These are phyloP conservation scores for Melanotaenia nigrans DNA, from an alignment of 2,797 vertebrate genomes.

Conservation along the genomic window DNA sequence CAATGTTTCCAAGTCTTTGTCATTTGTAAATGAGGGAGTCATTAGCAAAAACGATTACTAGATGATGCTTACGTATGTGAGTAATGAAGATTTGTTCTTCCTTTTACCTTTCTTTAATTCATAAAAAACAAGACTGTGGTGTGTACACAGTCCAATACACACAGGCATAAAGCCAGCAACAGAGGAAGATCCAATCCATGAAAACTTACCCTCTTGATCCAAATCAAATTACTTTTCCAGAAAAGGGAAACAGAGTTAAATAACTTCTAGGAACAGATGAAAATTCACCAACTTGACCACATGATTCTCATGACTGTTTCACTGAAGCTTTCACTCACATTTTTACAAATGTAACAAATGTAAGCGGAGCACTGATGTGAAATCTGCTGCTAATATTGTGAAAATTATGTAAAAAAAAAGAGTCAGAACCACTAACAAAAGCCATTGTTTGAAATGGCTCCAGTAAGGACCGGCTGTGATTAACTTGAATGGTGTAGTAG, in stretches of 20 bases:
- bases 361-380: constrained; percentile 1
- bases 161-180: constrained; percentile 17
- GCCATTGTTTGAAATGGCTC: constrained; percentile 47
- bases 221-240: constrained; percentile 40
- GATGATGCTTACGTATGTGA: constrained; percentile 20
- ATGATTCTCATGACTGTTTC: constrained; percentile 26
- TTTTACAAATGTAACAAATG: constrained; percentile 8
- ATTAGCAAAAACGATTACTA: constrained; percentile 26
- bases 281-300: constrained; percentile 27
- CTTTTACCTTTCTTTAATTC: constrained; percentile 10
- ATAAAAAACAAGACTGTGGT: constrained; percentile 20
- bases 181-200: constrained; percentile 41
- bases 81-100: constrained; percentile 9
- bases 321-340: constrained; percentile 23
- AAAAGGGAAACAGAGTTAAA: constrained; percentile 60
- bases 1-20: constrained; percentile 26
- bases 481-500: constrained; percentile 52
- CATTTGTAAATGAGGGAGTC: constrained; percentile 4
- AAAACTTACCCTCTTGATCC: constrained; percentile 66
- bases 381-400: constrained; percentile 44
- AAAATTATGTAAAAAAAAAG: constrained; percentile 46
- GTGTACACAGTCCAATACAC: constrained; percentile 5
- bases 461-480: constrained; percentile 42
- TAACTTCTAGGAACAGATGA: constrained; percentile 38
- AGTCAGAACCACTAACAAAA: constrained; percentile 39